These are phyloP conservation scores for Ganaspis sp. DNA, from an alignment of 1,140 invertebrate species.

Conservation along the genomic window DNA sequence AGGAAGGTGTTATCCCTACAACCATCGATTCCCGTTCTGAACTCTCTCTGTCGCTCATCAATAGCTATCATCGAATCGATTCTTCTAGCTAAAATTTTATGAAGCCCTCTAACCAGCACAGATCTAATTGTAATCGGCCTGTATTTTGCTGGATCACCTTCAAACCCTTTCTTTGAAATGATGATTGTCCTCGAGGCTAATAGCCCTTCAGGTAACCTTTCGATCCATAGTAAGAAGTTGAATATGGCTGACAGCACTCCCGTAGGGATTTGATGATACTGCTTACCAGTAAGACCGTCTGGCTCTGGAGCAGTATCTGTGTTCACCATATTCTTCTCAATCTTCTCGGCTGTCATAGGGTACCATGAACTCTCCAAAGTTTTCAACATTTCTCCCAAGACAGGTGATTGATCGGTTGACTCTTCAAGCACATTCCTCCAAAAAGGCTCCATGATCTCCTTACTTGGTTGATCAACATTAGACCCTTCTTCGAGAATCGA, in stretches of 20 bases:
- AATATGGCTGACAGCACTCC: neutral
- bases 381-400: neutral
- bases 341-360: neutral
- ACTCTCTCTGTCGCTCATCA: conserved; percentile 52
- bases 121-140: no score
- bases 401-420: neutral
- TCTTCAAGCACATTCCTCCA: neutral
- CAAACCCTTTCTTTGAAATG: conserved; percentile 43
- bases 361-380: neutral
- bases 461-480: neutral
- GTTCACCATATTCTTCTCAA: neutral
- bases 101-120: no score
- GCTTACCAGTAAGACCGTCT: neutral
- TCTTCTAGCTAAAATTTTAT: no score
- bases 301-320: neutral
- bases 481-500: neutral
- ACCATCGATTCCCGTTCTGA: conserved; percentile 47
- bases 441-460: neutral
- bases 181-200: conserved; percentile 36
- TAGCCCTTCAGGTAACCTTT: neutral
- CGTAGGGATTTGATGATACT: neutral
- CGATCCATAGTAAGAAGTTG: conserved; percentile 19
- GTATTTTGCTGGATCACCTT: conserved; percentile 31
- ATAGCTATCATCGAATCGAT: conserved; percentile 58
- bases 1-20: conserved; percentile 46